Evolutionary conservation across 2,888 invertebrate species (phyloP).

Genomic region (Thyatira batis): DNA sequence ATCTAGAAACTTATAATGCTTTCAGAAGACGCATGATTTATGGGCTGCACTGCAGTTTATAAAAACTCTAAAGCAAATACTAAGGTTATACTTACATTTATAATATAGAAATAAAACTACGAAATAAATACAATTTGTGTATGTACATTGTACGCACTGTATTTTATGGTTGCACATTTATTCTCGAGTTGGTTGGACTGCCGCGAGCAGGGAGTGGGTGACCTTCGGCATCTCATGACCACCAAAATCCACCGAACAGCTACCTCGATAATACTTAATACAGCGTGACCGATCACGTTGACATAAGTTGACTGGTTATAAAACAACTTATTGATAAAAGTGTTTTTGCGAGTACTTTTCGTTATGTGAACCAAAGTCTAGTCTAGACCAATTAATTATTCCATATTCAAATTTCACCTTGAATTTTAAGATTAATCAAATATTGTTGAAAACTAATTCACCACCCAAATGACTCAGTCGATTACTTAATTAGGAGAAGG

Average conservation of each 20-base stretch:
- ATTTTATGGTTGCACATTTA: constrained; percentile 1
- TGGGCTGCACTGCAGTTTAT: too few species aligned
- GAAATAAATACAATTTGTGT: too few species aligned
- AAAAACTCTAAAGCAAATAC: neutral
- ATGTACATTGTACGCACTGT: neutral
- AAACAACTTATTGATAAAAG: constrained; percentile 1
- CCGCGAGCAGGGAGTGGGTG: constrained; percentile 15
- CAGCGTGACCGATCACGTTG: constrained; percentile 24
- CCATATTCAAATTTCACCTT: neutral
- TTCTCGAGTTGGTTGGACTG: constrained; percentile 9
- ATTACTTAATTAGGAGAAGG: too few species aligned
- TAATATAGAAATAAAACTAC: too few species aligned
- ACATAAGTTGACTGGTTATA: constrained; percentile 15
- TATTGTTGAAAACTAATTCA: neutral
- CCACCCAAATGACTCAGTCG: too few species aligned
- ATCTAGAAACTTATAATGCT: too few species aligned
- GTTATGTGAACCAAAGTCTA: neutral
- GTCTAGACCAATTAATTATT: neutral
- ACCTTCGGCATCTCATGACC: constrained; percentile 27
- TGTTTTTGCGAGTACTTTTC: constrained; percentile 10
- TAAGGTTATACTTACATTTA: neutral
- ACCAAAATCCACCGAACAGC: constrained; percentile 14
- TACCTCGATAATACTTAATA: constrained; percentile 23
- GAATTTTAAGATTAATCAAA: neutral
- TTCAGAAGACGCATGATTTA: too few species aligned